Conservation (phyloP, 2,113 vertebrate species). For the Notarius lentiginosus region DNA sequence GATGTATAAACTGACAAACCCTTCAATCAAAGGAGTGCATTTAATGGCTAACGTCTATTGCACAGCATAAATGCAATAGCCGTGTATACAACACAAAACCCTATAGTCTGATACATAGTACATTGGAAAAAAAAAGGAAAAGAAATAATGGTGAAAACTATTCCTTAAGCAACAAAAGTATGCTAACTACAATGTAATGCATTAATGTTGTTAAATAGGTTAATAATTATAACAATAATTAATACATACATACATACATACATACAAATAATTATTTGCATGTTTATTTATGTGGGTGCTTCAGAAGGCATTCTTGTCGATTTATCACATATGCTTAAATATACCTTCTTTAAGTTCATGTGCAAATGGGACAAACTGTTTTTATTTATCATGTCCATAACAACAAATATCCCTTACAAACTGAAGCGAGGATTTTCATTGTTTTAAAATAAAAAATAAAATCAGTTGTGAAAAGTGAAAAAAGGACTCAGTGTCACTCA, state of each 20-base stretch:
- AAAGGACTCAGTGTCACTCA: slow-evolving; percentile 38
- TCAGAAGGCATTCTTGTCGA: slow-evolving; percentile 72
- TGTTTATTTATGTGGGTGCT: slow-evolving; percentile 59
- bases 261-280: slow-evolving; percentile 56
- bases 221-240: background rate
- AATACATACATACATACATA: background rate
- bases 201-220: slow-evolving; percentile 69
- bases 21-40: slow-evolving; percentile 87
- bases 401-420: slow-evolving; percentile 75
- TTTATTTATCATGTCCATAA: slow-evolving; percentile 65
- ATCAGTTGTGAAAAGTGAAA: slow-evolving; percentile 55
- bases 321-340: slow-evolving; percentile 76
- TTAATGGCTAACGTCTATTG: slow-evolving; percentile 84
- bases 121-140: slow-evolving; percentile 66
- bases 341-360: slow-evolving; percentile 75
- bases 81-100: slow-evolving; percentile 73
- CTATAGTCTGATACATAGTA: slow-evolving; percentile 71
- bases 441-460: slow-evolving; percentile 52
- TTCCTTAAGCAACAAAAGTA: slow-evolving; percentile 72
- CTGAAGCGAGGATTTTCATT: slow-evolving; percentile 63
- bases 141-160: slow-evolving; percentile 67
- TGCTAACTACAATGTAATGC: slow-evolving; percentile 71
- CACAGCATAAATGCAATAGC: slow-evolving; percentile 82
- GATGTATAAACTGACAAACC: slow-evolving; percentile 85
- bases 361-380: slow-evolving; percentile 76